Conservation (phyloP, 2,113 vertebrate genomes). For the Prolemur simus region DNA sequence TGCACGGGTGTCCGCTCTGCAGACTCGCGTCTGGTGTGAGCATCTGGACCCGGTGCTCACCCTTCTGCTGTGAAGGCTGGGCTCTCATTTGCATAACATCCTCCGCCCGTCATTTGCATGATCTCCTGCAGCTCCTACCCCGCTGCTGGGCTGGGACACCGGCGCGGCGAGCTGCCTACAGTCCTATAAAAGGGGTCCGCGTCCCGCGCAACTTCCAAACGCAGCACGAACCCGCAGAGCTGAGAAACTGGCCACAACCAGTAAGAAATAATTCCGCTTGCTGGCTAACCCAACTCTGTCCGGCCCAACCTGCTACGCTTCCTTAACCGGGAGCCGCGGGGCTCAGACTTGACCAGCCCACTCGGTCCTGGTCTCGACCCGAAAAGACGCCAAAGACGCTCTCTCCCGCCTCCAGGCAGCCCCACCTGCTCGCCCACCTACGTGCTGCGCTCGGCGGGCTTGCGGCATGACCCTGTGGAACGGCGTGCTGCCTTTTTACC, state of each 20-base stretch:
- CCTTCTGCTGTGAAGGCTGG: not conserved
- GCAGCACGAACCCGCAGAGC: not conserved
- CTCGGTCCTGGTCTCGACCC: rapidly evolving
- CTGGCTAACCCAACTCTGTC: not conserved
- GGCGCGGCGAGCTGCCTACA: rapidly evolving
- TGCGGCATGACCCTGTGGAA: constrained; percentile 92
- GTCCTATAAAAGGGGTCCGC: constrained; percentile 67
- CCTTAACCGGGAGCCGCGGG: not conserved
- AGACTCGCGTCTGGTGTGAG: not conserved
- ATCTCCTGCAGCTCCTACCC: not conserved
- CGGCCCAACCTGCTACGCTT: not conserved
- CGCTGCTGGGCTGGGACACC: not conserved
- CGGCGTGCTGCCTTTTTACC: constrained; percentile 92
- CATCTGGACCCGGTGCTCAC: not conserved
- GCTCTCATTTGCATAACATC: constrained; percentile 50
- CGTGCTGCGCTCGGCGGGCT: rapidly evolving
- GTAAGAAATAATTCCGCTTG: not conserved
- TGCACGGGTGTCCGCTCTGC: not conserved
- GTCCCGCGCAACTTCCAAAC: not conserved
- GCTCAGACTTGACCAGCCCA: not conserved
- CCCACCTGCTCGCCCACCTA: not conserved
- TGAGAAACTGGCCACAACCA: not conserved
- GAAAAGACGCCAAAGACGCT: not conserved
- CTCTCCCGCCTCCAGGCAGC: not conserved
- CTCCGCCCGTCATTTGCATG: constrained; percentile 44